Percentiles rank a stretch among this genome's conserved stretches.
Evolutionary conservation across 2,888 invertebrate genomes (phyloP).

Genomic region (Dicranocentrus wangi): DNA sequence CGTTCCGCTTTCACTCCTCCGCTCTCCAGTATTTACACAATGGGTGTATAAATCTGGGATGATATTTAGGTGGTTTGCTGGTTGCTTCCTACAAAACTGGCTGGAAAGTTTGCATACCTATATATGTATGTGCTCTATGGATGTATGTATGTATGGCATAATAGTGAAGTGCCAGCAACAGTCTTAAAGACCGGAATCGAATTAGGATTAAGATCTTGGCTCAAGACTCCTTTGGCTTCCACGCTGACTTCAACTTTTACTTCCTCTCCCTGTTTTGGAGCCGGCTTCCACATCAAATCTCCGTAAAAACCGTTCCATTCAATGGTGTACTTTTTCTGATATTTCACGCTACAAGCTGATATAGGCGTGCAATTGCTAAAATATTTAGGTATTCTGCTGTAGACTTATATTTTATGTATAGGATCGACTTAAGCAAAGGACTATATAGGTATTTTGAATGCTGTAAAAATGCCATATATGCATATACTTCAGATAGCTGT

Average conservation of each 20-base stretch:
- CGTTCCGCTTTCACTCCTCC: conserved; percentile 2
- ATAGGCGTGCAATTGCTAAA: no score
- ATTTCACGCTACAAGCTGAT: no score
- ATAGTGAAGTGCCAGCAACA: conserved; percentile 8
- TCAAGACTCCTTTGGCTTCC: conserved; percentile 23
- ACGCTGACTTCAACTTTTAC: conserved; percentile 6
- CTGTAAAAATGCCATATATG: no score
- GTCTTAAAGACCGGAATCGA: conserved; percentile 48
- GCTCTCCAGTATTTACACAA: no score
- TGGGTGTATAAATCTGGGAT: no score
- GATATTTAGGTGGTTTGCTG: no score
- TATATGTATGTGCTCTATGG: background rate
- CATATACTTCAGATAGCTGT: no score
- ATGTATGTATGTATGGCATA: background rate
- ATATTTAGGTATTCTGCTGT: no score
- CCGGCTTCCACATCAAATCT: conserved; percentile 23
- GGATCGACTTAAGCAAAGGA: no score
- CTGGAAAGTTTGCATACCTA: background rate
- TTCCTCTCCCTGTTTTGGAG: background rate
- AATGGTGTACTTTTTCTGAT: background rate
- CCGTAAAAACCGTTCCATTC: conserved; percentile 17
- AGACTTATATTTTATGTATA: no score
- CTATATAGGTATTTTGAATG: no score
- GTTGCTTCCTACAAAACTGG: no score
- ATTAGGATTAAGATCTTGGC: conserved; percentile 62